Percentiles rank a stretch among this genome's conserved stretches.
These are phyloP conservation scores for Otolemur garnettii DNA, from an alignment of 2,113 vertebrate genomes.

Conservation along the genomic window DNA sequence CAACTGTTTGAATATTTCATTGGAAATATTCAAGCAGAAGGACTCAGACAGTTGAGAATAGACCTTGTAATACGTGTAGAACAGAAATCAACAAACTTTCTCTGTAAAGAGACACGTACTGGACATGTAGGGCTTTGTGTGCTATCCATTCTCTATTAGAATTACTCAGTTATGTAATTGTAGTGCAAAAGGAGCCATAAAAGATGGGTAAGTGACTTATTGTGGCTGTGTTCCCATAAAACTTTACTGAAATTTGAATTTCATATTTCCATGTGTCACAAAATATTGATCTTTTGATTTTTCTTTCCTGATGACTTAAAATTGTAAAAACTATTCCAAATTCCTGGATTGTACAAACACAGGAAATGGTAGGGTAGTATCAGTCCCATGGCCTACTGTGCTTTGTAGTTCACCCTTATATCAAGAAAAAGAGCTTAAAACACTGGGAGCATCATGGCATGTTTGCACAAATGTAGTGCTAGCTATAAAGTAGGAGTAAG, in stretches of 20 bases:
- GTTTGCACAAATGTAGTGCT: too few species aligned
- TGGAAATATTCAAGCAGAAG: not conserved
- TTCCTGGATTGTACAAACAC: not conserved
- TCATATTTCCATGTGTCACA: not conserved
- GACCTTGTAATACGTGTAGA: not conserved
- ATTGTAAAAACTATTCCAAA: constrained; percentile 28
- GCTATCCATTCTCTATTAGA: not conserved
- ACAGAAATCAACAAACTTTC: not conserved
- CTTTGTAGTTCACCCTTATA: not conserved
- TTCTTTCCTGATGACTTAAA: not conserved
- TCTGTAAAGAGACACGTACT: not conserved
- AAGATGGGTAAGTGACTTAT: not conserved
- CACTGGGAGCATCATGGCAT: too few species aligned
- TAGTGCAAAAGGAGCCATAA: not conserved
- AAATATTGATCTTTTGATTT: constrained; percentile 9
- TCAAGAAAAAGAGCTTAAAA: not conserved
- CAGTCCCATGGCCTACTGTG: not conserved
- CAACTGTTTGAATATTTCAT: not conserved
- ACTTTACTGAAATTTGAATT: constrained; percentile 35
- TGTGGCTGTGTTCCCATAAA: not conserved
- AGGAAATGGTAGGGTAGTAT: not conserved
- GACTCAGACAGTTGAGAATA: not conserved
- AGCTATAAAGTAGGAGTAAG: too few species aligned
- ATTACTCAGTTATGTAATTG: not conserved
- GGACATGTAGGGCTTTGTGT: not conserved